Conservation (phyloP, 2,797 vertebrate species). For the Centropyge bicolor region DNA sequence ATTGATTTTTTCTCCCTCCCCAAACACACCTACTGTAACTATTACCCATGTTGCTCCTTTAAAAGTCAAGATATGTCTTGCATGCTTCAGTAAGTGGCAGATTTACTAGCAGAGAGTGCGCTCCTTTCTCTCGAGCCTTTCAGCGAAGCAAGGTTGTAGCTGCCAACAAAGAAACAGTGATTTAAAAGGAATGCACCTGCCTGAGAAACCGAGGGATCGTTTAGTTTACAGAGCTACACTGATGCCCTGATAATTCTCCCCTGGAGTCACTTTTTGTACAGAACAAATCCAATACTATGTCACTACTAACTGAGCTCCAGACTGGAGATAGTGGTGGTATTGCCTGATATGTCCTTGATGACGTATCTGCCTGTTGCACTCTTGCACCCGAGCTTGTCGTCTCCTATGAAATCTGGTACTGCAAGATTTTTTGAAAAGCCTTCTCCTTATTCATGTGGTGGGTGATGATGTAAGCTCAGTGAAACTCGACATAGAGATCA, state of each 20-base stretch:
- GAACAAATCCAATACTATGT: background rate
- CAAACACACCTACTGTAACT: slow-evolving; percentile 31
- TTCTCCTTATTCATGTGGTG: slow-evolving; percentile 15
- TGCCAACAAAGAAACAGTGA: slow-evolving; percentile 21
- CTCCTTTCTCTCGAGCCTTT: slow-evolving; percentile 27
- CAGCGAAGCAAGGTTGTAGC: slow-evolving; percentile 2
- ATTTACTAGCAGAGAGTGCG: slow-evolving; percentile 20
- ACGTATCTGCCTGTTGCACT: slow-evolving; percentile 27
- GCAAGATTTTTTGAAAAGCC: slow-evolving; percentile 64
- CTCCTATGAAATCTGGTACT: slow-evolving; percentile 59
- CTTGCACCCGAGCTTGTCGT: slow-evolving; percentile 28
- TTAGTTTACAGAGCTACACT: slow-evolving; percentile 11
- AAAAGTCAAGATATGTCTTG: slow-evolving; percentile 19
- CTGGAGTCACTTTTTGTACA: background rate
- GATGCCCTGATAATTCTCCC: slow-evolving; percentile 15
- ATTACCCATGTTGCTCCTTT: slow-evolving; percentile 29
- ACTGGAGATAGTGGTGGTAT: slow-evolving; percentile 5
- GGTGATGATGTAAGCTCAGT: slow-evolving; percentile 28
- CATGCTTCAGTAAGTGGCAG: slow-evolving; percentile 31
- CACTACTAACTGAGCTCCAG: background rate
- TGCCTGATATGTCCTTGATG: slow-evolving; percentile 38
- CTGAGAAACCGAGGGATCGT: background rate
- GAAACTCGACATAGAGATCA: slow-evolving; percentile 4
- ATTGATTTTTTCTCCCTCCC: slow-evolving; percentile 30
- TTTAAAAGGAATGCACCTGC: slow-evolving; percentile 39